Conservation (phyloP, 2,888 invertebrate species). For the Trachelus iudaicus region DNA sequence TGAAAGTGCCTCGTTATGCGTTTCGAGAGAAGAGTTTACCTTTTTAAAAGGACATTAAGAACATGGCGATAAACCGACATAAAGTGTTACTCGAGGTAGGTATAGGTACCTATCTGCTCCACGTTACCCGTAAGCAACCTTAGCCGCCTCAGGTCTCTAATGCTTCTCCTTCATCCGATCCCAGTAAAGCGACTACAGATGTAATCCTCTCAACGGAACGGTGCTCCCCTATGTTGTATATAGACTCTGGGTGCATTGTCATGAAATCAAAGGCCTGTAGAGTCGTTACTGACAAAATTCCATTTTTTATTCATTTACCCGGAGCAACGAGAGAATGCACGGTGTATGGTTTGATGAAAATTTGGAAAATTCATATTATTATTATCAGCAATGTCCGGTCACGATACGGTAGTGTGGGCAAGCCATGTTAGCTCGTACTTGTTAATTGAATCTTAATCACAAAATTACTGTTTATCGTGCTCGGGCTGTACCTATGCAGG, state of each 20-base stretch:
- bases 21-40: conserved; percentile 25
- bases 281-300: neutral
- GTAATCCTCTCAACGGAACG: neutral
- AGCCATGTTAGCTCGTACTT: neutral
- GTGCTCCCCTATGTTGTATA: neutral
- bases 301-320: neutral
- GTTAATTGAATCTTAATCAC: neutral
- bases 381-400: neutral
- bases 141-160: neutral
- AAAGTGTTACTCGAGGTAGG: conserved; percentile 16
- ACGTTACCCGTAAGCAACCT: neutral
- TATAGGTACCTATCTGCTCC: neutral
- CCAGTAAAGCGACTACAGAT: neutral
- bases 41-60: conserved; percentile 54
- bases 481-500: neutral
- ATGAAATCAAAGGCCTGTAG: neutral
- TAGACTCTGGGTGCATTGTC: neutral
- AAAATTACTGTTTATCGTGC: neutral
- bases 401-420: neutral
- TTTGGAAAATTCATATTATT: neutral
- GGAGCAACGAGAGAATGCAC: neutral
- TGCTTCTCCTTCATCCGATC: neutral
- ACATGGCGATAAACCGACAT: conserved; percentile 32
- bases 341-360: neutral
- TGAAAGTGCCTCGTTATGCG: conserved; percentile 42